These are phyloP conservation scores for Carapus acus DNA, from an alignment of 2,797 vertebrate species.

Conservation along the genomic window DNA sequence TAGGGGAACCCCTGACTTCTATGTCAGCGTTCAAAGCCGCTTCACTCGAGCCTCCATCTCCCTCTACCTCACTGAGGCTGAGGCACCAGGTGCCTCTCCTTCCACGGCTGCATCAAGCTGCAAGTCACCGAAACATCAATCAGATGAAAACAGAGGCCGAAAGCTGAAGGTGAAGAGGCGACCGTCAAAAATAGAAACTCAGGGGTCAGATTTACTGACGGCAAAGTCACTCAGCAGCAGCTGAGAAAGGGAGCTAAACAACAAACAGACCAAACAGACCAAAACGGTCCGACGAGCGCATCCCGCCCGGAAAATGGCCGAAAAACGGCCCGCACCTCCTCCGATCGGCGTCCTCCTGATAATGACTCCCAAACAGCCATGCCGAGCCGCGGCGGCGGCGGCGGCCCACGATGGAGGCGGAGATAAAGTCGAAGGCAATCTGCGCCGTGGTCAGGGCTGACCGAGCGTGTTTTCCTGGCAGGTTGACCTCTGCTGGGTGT, in stretches of 20 bases:
- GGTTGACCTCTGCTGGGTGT: slow-evolving; percentile 65
- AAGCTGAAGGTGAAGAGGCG: not conserved
- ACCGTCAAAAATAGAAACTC: slow-evolving; percentile 14
- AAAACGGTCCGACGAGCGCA: no score
- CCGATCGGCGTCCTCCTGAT: not conserved
- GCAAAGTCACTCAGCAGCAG: not conserved
- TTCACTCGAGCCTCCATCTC: no score
- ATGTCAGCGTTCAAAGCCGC: no score
- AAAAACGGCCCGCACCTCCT: slow-evolving; percentile 2
- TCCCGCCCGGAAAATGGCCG: not conserved
- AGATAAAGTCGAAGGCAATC: slow-evolving; percentile 50
- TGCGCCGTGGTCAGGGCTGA: slow-evolving; percentile 48
- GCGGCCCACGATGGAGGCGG: slow-evolving; percentile 27
- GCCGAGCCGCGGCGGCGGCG: no score
- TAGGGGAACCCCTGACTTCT: no score
- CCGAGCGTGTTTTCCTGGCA: slow-evolving; percentile 60
- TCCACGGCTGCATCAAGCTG: no score
- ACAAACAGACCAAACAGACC: no score
- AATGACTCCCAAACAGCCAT: not conserved
- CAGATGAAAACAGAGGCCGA: not conserved
- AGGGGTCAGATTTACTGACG: not conserved
- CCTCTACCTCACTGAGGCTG: no score
- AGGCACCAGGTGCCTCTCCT: no score
- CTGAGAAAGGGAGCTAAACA: not conserved
- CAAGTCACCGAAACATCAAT: not conserved